phyloP scores from a whole-genome alignment of 1,140 invertebrate genomes.

The Parapsyche elsis region DNA sequence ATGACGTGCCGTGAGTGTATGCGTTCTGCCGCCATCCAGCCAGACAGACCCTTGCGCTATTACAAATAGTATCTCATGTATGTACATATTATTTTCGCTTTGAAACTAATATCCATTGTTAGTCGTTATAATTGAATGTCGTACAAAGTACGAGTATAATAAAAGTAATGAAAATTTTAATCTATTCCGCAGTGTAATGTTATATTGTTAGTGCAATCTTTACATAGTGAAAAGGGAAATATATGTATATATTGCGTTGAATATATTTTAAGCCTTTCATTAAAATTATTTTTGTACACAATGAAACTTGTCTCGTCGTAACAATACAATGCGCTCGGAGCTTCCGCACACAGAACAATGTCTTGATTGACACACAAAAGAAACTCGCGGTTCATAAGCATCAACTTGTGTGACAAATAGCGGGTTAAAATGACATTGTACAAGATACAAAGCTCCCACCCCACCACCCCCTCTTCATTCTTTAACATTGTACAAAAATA shows the following conservation, averaged over 20 bases:
- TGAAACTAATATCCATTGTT: too few relatives aligned
- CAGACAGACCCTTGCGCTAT: too few relatives aligned
- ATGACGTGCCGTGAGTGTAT: too few relatives aligned
- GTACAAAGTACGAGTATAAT: too few relatives aligned
- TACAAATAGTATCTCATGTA: too few relatives aligned
- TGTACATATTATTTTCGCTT: too few relatives aligned
- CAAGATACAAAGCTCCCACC: neutral
- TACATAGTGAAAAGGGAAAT: neutral
- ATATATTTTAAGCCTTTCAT: constrained; percentile 31
- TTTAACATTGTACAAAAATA: neutral
- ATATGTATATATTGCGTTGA: neutral
- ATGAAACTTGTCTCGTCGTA: neutral
- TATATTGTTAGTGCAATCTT: too few relatives aligned
- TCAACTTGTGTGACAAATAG: constrained; percentile 39
- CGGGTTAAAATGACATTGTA: constrained; percentile 18
- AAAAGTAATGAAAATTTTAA: too few relatives aligned
- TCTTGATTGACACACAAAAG: constrained; percentile 43
- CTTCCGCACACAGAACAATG: constrained; percentile 25
- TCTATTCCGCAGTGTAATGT: too few relatives aligned
- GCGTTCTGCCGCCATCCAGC: too few relatives aligned
- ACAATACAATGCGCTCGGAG: constrained; percentile 12
- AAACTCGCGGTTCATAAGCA: constrained; percentile 41
- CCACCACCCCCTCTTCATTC: neutral
- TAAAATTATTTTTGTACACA: constrained; percentile 34
- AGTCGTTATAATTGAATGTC: too few relatives aligned